These are phyloP conservation scores for Hirundo rustica DNA, from an alignment of 2,797 vertebrate species.

Conservation along the genomic window DNA sequence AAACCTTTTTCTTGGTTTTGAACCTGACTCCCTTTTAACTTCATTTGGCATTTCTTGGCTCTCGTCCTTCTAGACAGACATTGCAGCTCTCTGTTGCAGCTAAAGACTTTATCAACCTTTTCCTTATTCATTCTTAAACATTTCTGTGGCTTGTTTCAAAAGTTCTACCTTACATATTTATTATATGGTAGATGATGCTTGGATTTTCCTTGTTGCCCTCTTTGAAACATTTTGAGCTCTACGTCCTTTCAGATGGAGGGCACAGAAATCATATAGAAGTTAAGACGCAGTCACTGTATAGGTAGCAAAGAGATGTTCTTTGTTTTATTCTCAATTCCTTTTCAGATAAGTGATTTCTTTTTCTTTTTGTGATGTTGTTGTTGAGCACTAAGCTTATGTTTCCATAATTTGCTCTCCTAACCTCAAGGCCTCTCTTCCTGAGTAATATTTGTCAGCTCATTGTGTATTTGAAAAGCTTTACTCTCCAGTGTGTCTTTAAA, in stretches of 20 bases:
- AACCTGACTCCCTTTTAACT: background rate
- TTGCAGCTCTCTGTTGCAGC: background rate
- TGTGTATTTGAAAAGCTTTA: background rate
- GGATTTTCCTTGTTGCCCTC: background rate
- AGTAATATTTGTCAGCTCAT: background rate
- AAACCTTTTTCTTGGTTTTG: background rate
- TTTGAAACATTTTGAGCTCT: background rate
- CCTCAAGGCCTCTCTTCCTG: background rate
- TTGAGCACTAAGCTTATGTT: background rate
- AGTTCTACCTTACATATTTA: background rate
- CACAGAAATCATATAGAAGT: background rate
- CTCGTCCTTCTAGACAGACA: background rate
- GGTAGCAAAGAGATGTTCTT: background rate
- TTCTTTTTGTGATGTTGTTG: background rate
- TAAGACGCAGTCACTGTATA: background rate
- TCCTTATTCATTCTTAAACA: background rate
- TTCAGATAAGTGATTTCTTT: background rate
- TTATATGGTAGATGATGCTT: background rate
- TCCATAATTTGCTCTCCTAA: background rate
- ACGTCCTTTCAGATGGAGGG: background rate
- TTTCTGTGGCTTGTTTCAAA: background rate
- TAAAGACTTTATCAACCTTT: background rate
- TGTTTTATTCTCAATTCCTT: background rate
- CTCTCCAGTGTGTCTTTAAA: slow-evolving; percentile 1
- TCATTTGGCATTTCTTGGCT: background rate